Percentiles rank a stretch among this genome's conserved stretches.
These are phyloP conservation scores for Oreonectes daqikongensis DNA, from an alignment of 2,797 vertebrate species.

Conservation along the genomic window DNA sequence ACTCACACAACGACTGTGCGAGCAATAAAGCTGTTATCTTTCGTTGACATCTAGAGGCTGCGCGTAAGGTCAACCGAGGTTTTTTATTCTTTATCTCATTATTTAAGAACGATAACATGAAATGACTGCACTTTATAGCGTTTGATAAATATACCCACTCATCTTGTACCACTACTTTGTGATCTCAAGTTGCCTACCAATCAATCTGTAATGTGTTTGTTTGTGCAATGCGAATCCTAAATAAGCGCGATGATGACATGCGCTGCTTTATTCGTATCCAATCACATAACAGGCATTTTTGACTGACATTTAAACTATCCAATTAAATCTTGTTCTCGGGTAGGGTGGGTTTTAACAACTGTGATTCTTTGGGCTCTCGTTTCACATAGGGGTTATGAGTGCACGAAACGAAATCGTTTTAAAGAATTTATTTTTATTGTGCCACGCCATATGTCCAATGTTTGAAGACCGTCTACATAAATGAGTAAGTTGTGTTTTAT, in stretches of 20 bases:
- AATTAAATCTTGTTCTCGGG: conserved; percentile 1
- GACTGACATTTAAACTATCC: conserved; percentile 21
- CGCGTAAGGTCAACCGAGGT: background rate
- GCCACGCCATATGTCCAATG: background rate
- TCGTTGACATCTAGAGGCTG: conserved; percentile 31
- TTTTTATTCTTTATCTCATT: background rate
- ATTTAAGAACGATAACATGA: background rate
- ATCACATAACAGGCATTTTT: background rate
- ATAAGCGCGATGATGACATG: background rate
- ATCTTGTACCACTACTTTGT: background rate
- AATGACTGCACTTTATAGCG: background rate
- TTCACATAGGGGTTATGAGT: background rate
- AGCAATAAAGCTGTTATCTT: background rate
- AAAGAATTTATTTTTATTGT: background rate
- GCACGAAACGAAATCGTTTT: background rate
- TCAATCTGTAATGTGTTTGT: background rate
- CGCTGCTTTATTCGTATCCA: conserved; percentile 1
- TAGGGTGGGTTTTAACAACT: background rate
- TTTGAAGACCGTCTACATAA: background rate
- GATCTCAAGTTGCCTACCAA: background rate
- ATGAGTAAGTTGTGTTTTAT: background rate
- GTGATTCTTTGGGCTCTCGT: background rate
- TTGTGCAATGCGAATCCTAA: background rate
- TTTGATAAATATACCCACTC: background rate
- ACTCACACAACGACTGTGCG: too few relatives aligned